Evolutionary conservation across 2,113 vertebrate species (phyloP).

Genomic region (Craseonycteris thonglongyai): DNA sequence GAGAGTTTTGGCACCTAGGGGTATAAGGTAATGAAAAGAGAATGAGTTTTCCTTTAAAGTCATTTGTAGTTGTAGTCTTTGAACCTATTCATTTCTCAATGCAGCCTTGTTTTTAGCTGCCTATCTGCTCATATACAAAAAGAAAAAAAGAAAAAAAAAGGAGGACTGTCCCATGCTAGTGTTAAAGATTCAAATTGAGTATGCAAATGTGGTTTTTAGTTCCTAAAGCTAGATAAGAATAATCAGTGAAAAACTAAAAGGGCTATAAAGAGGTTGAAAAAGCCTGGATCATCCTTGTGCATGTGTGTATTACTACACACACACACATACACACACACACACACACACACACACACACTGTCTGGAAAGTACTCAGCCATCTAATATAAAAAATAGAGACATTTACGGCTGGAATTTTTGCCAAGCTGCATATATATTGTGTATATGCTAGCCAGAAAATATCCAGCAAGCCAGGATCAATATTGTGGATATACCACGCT

Average conservation of each 20-base stretch:
- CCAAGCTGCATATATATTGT: too few relatives aligned
- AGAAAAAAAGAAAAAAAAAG: background rate
- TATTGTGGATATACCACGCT: background rate
- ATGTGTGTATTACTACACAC: too few relatives aligned
- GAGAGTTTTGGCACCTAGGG: slow-evolving; percentile 1
- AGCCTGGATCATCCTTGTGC: background rate
- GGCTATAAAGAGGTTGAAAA: background rate
- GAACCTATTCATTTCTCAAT: slow-evolving; percentile 4
- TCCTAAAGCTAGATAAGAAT: background rate
- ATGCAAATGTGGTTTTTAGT: background rate
- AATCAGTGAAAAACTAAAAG: background rate
- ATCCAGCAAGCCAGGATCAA: slow-evolving; percentile 1
- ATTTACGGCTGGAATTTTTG: too few relatives aligned
- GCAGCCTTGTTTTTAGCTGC: background rate
- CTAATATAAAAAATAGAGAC: too few relatives aligned
- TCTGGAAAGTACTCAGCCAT: too few relatives aligned
- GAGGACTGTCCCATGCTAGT: background rate
- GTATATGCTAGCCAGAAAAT: too few relatives aligned
- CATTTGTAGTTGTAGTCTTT: slow-evolving; percentile 7
- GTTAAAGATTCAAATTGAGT: slow-evolving; percentile 22
- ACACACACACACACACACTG: too few relatives aligned
- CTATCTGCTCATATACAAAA: background rate
- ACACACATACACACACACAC: too few relatives aligned
- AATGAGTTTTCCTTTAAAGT: slow-evolving; percentile 24
- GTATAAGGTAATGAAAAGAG: slow-evolving; percentile 43